Conservation (phyloP, 2,113 vertebrate species). For the Sebastes schlegelii region DNA sequence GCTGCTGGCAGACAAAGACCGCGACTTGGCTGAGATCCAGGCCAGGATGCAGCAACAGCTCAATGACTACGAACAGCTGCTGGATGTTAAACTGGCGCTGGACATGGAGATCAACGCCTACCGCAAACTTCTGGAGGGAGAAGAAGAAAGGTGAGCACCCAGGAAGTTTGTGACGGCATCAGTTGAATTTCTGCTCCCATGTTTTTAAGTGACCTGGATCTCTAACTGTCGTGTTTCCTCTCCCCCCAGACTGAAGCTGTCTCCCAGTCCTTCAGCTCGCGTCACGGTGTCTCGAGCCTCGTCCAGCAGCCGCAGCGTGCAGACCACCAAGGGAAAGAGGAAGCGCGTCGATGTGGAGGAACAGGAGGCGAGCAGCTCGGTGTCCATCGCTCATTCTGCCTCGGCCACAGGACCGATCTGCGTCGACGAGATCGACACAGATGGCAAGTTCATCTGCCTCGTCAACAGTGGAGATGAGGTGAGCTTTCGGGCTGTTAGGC, state of each 20-base stretch:
- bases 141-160: slow-evolving; percentile 90
- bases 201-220: neutral
- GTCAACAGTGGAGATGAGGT: slow-evolving; percentile 91
- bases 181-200: neutral
- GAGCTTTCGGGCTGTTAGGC: neutral
- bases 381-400: slow-evolving; percentile 90
- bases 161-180: neutral
- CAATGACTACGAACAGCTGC: slow-evolving; percentile 89
- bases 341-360: slow-evolving; percentile 90
- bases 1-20: slow-evolving; percentile 86
- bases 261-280: slow-evolving; percentile 87
- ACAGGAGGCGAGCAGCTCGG: slow-evolving; percentile 90
- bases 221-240: neutral
- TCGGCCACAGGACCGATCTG: slow-evolving; percentile 89
- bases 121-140: slow-evolving; percentile 91
- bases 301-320: slow-evolving; percentile 89
- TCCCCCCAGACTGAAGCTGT: slow-evolving; percentile 86
- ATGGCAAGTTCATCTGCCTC: slow-evolving; percentile 92
- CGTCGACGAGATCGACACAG: slow-evolving; percentile 90
- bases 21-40: slow-evolving; percentile 85
- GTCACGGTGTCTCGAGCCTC: slow-evolving; percentile 90
- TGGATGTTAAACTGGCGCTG: slow-evolving; percentile 93
- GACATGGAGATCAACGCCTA: slow-evolving; percentile 96
- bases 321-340: slow-evolving; percentile 87
- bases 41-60: slow-evolving; percentile 90